A percentile compares a stretch with the other conserved stretches of the same genome.
Conservation (phyloP, 64 coral and sea anemone species). For the Acropora yongei region DNA sequence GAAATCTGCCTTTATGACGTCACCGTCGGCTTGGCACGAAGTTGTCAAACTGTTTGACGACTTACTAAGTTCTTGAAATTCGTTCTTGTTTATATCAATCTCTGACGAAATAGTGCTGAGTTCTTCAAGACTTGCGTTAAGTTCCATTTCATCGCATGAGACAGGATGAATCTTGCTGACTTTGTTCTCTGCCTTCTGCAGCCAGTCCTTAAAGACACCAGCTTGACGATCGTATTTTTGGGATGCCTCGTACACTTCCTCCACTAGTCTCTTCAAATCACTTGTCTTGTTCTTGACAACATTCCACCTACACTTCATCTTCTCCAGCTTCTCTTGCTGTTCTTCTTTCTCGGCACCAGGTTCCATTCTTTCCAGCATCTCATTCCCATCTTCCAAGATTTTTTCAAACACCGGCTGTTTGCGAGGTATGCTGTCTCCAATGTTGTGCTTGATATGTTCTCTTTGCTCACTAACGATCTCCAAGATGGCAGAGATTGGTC, state of each 20-base stretch:
- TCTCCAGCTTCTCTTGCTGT: conserved; percentile 61
- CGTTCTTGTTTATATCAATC: conserved; percentile 64
- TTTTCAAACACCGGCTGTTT: conserved; percentile 93
- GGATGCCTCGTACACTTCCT: conserved; percentile 70
- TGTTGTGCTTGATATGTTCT: conserved; percentile 62
- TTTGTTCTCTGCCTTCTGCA: conserved; percentile 87
- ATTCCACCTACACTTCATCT: conserved; percentile 71
- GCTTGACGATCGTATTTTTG: conserved; percentile 73
- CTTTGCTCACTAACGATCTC: conserved; percentile 79
- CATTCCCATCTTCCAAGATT: conserved; percentile 87
- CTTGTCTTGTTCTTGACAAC: conserved; percentile 65
- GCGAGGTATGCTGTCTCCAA: conserved; percentile 57
- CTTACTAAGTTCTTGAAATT: conserved; percentile 59
- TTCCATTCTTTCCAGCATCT: conserved; percentile 77
- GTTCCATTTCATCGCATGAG: conserved; percentile 62
- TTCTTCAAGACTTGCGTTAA: conserved; percentile 67
- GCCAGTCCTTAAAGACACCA: conserved; percentile 77
- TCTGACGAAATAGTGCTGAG: conserved; percentile 65
- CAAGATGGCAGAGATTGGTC: conserved; percentile 88
- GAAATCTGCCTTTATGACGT: conserved; percentile 83
- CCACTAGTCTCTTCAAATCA: conserved; percentile 57
- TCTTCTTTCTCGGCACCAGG: conserved; percentile 87
- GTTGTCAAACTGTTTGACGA: conserved; percentile 59
- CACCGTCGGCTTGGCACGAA: conserved; percentile 69
- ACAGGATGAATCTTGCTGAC: conserved; percentile 63